Conservation (phyloP, 2,113 vertebrate species). For the Lipophrys pholis region DNA sequence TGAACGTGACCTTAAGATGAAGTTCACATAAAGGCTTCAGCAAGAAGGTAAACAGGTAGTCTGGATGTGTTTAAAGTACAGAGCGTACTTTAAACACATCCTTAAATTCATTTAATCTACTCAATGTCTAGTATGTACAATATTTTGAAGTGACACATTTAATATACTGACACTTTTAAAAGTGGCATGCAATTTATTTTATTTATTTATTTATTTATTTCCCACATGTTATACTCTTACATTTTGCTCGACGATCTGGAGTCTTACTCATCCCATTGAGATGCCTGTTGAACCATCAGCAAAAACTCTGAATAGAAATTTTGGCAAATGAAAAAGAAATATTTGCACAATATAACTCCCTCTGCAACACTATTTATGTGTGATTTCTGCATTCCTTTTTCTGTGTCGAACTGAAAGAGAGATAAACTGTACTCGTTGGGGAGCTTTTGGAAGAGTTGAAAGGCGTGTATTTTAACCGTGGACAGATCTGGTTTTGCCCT, state of each 20-base stretch:
- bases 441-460: neutral
- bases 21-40: slow-evolving; percentile 7
- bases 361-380: slow-evolving; percentile 1
- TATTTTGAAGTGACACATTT: no score
- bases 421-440: neutral
- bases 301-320: neutral
- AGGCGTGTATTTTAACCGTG: neutral
- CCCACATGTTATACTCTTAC: neutral
- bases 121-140: no score
- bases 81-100: no score
- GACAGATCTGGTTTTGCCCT: neutral
- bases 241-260: neutral
- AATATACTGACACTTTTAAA: no score
- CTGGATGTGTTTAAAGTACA: neutral
- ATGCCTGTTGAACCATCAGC: neutral
- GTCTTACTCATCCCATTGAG: neutral
- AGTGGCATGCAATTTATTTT: no score
- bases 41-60: neutral
- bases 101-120: no score
- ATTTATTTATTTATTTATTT: no score
- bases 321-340: neutral
- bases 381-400: neutral
- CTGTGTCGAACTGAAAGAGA: neutral
- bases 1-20: slow-evolving; percentile 10
- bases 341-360: neutral